Conservation (phyloP, 2,888 invertebrate species). For the Macaria liturata region DNA sequence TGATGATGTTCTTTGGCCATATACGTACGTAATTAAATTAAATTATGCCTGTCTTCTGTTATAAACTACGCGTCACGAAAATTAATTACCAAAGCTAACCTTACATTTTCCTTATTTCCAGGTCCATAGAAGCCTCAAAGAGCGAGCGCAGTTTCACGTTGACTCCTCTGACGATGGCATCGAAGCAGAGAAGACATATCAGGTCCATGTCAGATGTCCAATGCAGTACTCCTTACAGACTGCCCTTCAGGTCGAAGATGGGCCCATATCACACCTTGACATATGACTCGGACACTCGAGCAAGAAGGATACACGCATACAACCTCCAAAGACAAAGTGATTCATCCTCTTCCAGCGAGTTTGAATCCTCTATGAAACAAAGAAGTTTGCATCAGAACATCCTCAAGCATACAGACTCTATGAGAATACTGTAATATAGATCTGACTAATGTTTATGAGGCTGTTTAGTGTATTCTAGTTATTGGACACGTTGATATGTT, state of each 20-base stretch:
- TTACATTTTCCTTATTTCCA: constrained; percentile 52
- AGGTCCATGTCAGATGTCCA: constrained; percentile 79
- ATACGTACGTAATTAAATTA: too few relatives aligned
- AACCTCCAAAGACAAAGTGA: constrained; percentile 56
- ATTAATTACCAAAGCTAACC: background rate
- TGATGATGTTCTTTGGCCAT: too few relatives aligned
- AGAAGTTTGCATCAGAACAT: constrained; percentile 66
- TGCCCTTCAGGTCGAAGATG: constrained; percentile 61
- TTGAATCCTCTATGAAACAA: constrained; percentile 53
- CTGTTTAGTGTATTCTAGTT: constrained; percentile 58
- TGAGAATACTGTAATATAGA: constrained; percentile 69
- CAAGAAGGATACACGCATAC: constrained; percentile 58
- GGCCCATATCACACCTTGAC: constrained; percentile 63
- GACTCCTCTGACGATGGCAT: constrained; percentile 68
- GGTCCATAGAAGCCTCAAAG: constrained; percentile 63
- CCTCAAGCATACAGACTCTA: constrained; percentile 73
- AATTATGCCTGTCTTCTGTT: too few relatives aligned
- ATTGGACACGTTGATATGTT: constrained; percentile 19
- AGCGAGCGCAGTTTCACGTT: constrained; percentile 52
- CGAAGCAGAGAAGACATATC: constrained; percentile 70
- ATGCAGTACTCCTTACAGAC: constrained; percentile 70
- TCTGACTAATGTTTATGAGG: constrained; percentile 47
- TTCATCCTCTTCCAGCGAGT: constrained; percentile 72
- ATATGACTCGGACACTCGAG: constrained; percentile 73
- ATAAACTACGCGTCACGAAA: too few relatives aligned